These are phyloP conservation scores for Ursus arctos DNA, from an alignment of 2,113 vertebrate genomes.

Conservation along the genomic window DNA sequence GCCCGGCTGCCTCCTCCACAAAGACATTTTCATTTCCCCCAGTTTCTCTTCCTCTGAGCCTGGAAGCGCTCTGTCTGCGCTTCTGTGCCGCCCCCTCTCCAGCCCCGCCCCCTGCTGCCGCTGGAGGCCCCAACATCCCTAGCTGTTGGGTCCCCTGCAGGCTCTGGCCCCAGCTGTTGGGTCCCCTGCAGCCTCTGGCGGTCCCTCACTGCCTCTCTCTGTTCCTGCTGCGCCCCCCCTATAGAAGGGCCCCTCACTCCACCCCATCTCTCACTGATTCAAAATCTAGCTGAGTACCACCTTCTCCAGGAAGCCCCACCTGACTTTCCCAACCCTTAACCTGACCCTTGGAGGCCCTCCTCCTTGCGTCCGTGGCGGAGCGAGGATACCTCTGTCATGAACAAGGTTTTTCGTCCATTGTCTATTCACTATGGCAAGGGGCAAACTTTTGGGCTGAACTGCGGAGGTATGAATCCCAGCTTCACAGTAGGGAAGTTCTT, in stretches of 20 bases:
- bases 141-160: background rate
- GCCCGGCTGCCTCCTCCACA: slow-evolving; percentile 42
- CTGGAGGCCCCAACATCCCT: background rate
- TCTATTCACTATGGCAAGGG: background rate
- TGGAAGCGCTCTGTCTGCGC: background rate
- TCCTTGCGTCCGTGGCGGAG: background rate
- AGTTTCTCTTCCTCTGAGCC: slow-evolving; percentile 11
- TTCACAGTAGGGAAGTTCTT: background rate
- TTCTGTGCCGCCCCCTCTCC: background rate
- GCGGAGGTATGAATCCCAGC: background rate
- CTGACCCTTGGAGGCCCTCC: background rate
- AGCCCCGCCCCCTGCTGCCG: background rate
- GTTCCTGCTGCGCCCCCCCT: background rate
- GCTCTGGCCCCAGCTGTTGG: background rate
- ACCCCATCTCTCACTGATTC: background rate
- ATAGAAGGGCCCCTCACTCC: background rate
- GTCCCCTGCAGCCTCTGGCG: background rate
- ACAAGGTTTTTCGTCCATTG: background rate
- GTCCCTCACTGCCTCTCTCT: background rate
- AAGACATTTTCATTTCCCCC: slow-evolving; percentile 59
- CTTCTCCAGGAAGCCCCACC: background rate
- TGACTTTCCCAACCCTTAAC: background rate
- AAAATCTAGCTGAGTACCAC: background rate
- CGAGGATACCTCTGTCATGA: background rate
- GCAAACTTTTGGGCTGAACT: background rate